These are phyloP conservation scores for Galagoides demidoff DNA, from an alignment of 2,797 vertebrate species.

Conservation along the genomic window DNA sequence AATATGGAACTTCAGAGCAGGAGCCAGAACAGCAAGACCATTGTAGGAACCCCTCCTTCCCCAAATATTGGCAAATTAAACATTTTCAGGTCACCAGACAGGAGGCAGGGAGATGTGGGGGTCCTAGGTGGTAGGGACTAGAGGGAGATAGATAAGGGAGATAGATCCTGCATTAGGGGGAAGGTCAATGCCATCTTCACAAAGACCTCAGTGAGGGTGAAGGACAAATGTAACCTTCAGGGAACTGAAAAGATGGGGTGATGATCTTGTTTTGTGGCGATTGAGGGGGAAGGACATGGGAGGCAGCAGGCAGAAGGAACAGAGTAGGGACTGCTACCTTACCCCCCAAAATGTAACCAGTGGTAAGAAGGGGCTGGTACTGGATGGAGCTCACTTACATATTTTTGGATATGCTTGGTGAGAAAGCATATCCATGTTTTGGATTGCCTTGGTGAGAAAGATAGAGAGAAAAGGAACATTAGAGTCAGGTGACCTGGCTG, in stretches of 20 bases:
- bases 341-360: background rate
- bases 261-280: background rate
- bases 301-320: background rate
- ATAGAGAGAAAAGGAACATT: background rate
- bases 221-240: background rate
- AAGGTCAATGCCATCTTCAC: background rate
- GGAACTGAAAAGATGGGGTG: background rate
- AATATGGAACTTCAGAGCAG: background rate
- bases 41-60: background rate
- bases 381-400: background rate
- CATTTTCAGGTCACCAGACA: background rate
- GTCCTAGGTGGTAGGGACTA: background rate
- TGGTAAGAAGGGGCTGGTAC: background rate
- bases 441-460: background rate
- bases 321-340: no score
- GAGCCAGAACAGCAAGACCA: background rate
- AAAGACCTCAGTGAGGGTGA: background rate
- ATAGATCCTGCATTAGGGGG: background rate
- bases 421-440: no score
- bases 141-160: background rate
- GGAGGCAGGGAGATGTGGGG: background rate
- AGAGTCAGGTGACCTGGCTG: background rate
- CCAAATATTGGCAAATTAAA: background rate
- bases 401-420: background rate
- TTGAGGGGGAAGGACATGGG: background rate